These are phyloP conservation scores for Eucera pruinosa DNA, from an alignment of 2,888 invertebrate genomes.

Conservation along the genomic window DNA sequence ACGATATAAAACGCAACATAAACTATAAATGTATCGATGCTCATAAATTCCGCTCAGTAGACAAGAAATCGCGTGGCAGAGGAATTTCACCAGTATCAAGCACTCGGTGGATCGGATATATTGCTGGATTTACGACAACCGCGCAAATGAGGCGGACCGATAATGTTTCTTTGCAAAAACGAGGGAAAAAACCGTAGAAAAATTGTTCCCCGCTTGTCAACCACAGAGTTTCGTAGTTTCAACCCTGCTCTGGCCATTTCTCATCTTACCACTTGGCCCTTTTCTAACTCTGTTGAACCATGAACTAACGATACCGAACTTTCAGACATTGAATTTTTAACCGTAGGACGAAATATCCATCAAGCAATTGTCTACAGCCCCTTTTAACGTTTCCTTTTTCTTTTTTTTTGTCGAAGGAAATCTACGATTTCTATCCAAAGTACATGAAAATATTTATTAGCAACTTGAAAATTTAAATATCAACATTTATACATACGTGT, in stretches of 20 bases:
- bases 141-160: constrained; percentile 23
- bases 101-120: constrained; percentile 4
- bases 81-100: constrained; percentile 24
- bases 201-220: constrained; percentile 15
- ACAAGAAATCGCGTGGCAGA: constrained; percentile 2
- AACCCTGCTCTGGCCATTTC: not conserved
- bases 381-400: no score
- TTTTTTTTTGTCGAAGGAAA: not conserved
- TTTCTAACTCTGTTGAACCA: not conserved
- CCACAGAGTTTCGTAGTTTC: not conserved
- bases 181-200: not conserved
- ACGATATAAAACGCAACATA: not conserved
- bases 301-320: no score
- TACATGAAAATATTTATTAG: no score
- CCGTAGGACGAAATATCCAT: not conserved
- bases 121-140: constrained; percentile 10
- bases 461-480: no score
- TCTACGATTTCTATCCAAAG: not conserved
- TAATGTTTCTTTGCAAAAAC: constrained; percentile 8
- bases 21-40: not conserved
- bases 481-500: no score
- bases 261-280: not conserved
- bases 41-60: constrained; percentile 4
- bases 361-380: no score
- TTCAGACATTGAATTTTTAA: constrained; percentile 1